Conservation (phyloP, 2,797 vertebrate genomes). For the Moxostoma hubbsi region DNA sequence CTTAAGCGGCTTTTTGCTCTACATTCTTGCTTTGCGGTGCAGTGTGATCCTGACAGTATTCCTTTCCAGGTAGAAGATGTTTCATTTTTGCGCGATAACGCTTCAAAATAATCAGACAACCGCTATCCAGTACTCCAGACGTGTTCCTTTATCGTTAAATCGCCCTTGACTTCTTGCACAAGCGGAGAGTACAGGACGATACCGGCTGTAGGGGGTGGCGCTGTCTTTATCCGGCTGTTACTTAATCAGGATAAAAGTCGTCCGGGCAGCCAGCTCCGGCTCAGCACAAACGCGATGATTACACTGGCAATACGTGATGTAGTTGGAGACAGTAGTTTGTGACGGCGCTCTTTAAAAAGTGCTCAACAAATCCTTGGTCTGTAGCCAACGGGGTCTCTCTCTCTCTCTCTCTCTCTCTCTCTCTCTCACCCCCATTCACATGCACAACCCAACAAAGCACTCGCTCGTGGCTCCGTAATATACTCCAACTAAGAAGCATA, state of each 20-base stretch:
- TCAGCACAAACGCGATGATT: neutral
- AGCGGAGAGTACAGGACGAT: neutral
- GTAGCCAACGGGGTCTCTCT: neutral
- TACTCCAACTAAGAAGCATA: neutral
- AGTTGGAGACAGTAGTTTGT: neutral
- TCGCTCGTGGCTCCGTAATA: neutral
- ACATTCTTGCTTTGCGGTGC: slow-evolving; percentile 28
- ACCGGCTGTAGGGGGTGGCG: neutral
- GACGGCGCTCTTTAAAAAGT: neutral
- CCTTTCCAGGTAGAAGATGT: slow-evolving; percentile 12
- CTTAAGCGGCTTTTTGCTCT: neutral
- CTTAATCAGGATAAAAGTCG: slow-evolving; percentile 34
- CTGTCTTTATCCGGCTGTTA: slow-evolving; percentile 1
- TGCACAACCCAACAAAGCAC: neutral
- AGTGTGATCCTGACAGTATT: neutral
- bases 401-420: neutral
- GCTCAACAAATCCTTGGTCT: neutral
- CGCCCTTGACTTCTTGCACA: slow-evolving; percentile 1
- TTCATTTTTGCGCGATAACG: neutral
- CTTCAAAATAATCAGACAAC: slow-evolving; percentile 22
- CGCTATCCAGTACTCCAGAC: neutral
- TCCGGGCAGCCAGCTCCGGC: slow-evolving; percentile 6
- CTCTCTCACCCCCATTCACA: slow-evolving; percentile 2
- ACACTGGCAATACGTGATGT: slow-evolving; percentile 4
- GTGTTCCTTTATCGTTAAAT: neutral